These are phyloP conservation scores for Nematolebias whitei DNA, from an alignment of 2,113 vertebrate genomes.

Conservation along the genomic window DNA sequence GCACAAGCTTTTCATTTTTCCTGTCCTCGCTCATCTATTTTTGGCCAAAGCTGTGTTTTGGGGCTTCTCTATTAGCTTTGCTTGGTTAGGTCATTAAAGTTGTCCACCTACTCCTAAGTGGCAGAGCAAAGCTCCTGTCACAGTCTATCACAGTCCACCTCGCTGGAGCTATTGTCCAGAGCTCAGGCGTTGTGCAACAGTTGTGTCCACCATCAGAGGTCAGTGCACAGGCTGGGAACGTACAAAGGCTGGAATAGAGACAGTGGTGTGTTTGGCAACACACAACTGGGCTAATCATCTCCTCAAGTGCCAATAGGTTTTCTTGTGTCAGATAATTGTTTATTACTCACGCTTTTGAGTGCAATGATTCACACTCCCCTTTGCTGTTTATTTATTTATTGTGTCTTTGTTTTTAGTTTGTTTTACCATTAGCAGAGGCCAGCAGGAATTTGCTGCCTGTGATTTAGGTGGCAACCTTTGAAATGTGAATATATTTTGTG, in stretches of 20 bases:
- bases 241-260: conserved; percentile 27
- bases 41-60: conserved; percentile 51
- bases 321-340: neutral
- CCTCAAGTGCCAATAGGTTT: neutral
- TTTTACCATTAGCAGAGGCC: conserved; percentile 16
- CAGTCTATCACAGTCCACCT: conserved; percentile 50
- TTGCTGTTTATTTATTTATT: conserved; percentile 8
- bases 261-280: conserved; percentile 7
- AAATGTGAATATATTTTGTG: conserved; percentile 6
- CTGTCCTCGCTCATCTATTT: conserved; percentile 41
- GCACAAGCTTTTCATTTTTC: conserved; percentile 35
- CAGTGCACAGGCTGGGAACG: conserved; percentile 10
- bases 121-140: conserved; percentile 59
- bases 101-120: conserved; percentile 48
- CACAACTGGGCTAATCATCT: neutral
- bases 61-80: conserved; percentile 37
- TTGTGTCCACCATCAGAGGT: conserved; percentile 31
- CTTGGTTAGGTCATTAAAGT: conserved; percentile 67
- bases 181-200: conserved; percentile 42
- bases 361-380: conserved; percentile 3
- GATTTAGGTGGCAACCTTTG: conserved; percentile 25
- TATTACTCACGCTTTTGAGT: neutral
- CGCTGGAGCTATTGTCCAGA: conserved; percentile 45
- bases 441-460: conserved; percentile 16
- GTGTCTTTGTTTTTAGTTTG: conserved; percentile 11